phyloP scores from a whole-genome alignment of 2,888 invertebrate species.

The Pediacus dermestoides region DNA sequence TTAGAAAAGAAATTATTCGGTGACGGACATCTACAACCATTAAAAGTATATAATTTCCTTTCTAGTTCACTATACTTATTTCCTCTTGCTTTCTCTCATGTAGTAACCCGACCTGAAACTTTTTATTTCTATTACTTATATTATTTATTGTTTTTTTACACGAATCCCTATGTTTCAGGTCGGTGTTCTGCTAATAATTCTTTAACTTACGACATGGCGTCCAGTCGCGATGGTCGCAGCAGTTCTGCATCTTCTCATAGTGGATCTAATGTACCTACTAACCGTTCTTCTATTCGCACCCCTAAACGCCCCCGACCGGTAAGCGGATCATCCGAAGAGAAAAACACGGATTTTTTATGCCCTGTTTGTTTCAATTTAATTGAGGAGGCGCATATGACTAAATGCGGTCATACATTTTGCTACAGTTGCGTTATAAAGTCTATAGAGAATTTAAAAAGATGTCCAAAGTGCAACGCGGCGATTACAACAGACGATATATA shows the following conservation, averaged over 20 bases:
- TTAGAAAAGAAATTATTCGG: too few relatives aligned
- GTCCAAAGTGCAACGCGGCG: slow-evolving; percentile 79
- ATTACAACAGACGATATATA: slow-evolving; percentile 71
- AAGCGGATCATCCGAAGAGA: slow-evolving; percentile 62
- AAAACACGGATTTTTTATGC: slow-evolving; percentile 65
- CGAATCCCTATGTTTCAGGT: slow-evolving; percentile 55
- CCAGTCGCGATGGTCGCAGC: slow-evolving; percentile 50
- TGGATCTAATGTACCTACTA: slow-evolving; percentile 43
- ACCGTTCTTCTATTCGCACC: slow-evolving; percentile 49
- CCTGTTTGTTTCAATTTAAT: slow-evolving; percentile 88
- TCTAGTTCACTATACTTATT: slow-evolving; percentile 7
- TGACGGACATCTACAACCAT: too few relatives aligned
- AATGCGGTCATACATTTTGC: slow-evolving; percentile 92
- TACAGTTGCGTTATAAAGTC: slow-evolving; percentile 71
- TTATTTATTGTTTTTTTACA: slow-evolving; percentile 10
- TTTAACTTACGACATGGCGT: slow-evolving; percentile 37
- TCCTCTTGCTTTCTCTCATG: slow-evolving; percentile 11
- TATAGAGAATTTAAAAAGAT: slow-evolving; percentile 64
- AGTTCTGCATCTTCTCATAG: slow-evolving; percentile 49
- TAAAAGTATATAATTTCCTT: too few relatives aligned
- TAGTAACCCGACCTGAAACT: slow-evolving; percentile 39
- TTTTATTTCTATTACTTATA: slow-evolving; percentile 14
- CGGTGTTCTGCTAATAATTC: slow-evolving; percentile 38
- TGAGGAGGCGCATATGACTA: slow-evolving; percentile 85
- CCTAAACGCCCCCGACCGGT: slow-evolving; percentile 53